Evolutionary conservation across 2,888 invertebrate species (phyloP), one percentile per base, ranked within the genome.

Genomic region (Idaea dimidiata): DNA sequence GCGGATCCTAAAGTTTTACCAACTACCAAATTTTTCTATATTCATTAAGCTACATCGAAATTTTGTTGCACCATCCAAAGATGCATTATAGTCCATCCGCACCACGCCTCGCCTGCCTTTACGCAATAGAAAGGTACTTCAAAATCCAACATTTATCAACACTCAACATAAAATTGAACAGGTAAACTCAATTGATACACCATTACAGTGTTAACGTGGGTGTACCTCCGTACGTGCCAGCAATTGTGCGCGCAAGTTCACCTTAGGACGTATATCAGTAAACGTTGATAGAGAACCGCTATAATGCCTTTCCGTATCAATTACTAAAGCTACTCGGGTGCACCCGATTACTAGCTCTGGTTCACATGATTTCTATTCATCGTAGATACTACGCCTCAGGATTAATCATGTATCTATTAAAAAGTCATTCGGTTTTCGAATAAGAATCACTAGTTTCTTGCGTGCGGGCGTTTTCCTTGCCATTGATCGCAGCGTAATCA

Each of bases 291-390:
- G 72, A 84, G 81, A 85, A 89, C 91, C 91, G 91, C 90, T 91
- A 91, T 78, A 78, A 81, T 79, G 81, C 83, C 77, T 82, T 80
- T 81, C 84, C 81, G 80, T 89, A 90, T 91, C 89, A 91, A 91
- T 91, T 91, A 91, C 89, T 78, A 83, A 81, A 80, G 79, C 78
- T 86, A 88, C 85, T 89, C 84, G 81, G 85, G 79, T 89, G 88
- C 88, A 86, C 87, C 87, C 89, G 89, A 90, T 91, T 89, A 91
- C 86, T 82, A 82, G 83, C 83, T 84, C 83, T 83, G 81, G 82
- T 88, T 87, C 87, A 88, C 87, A 87, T 89, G 83, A 84, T 88
- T 86, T 86, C 83, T 87, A 86, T 85, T 84, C 86, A 85, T 83
- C 83, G 75, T 72, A 43, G 43, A 43, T 43, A 43, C 43, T 43